Evolutionary conservation across 2,888 invertebrate genomes (phyloP), one percentile per base, ranked within the genome.

Genomic region (Lepeophtheirus nordmannii): DNA sequence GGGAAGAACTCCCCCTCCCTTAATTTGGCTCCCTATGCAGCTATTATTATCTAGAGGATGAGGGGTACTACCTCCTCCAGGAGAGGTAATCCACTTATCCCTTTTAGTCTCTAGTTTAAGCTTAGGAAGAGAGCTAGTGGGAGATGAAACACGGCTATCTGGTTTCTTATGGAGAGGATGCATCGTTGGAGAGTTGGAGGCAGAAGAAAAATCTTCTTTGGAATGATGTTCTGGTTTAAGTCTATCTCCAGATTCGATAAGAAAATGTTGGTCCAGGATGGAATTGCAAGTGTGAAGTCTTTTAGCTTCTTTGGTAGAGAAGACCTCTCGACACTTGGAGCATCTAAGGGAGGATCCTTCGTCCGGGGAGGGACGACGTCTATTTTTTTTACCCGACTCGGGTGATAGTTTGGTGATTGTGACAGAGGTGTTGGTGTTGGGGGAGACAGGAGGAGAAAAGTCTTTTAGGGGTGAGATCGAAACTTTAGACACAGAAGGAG

Each of bases 1-100:
- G 9, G n/a, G 10, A 12, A 57, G 57, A 22, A 23, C 7, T 10
- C n/a, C n/a, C 1, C 23, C 23, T 22, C 11, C n/a, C 8, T 14
- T 57, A 14, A 11, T 23, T 14, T 39, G 17, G 38, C 14, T 39
- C 14, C 38, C n/a, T 30, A 30, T 5, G 30, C 30, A 30, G 30
- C 30, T 7, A 30, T 30, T 30, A 30, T 30, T 30, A 30, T 30
- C 30, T 30, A 30, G 30, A 30, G 2, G 30, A 30, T 30, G 30
- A 5, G 30, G 30, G 23, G 39, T 11, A 20, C n/a, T 23, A n/a
- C 20, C 38, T 64, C 62, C 41, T 11, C 20, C 46, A 8, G 67
- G 38, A 30, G 40, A 20, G 22, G 58, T 37, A 12, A 66, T 62
- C 38, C 40, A 14, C 56, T 72, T 72, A n/a, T 72, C 73, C 1